Evolutionary conservation across 2,113 vertebrate genomes (phyloP).

Genomic region (Carollia perspicillata): DNA sequence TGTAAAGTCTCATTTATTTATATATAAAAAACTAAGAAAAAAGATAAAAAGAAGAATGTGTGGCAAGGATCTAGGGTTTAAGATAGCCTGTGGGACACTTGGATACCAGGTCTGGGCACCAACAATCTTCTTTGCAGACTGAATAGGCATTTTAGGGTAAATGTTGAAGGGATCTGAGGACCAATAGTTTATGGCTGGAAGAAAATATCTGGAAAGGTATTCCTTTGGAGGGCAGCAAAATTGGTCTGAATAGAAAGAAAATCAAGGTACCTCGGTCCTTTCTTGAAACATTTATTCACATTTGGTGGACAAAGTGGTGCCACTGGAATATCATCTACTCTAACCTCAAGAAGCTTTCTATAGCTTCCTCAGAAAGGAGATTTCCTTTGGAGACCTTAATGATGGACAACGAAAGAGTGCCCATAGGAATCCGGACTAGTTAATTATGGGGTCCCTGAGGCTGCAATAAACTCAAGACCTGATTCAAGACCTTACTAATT

Average conservation of each 20-base stretch:
- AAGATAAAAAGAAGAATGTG: neutral
- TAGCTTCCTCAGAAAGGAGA: neutral
- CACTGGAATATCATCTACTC: neutral
- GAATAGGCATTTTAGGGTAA: neutral
- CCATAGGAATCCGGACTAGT: neutral
- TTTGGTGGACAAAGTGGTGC: neutral
- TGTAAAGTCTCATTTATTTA: neutral
- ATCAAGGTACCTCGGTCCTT: neutral
- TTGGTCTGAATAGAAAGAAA: neutral
- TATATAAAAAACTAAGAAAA: neutral
- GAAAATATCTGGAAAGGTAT: neutral
- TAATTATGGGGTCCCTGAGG: neutral
- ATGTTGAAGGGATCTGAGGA: neutral
- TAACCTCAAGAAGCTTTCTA: neutral
- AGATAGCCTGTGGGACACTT: neutral
- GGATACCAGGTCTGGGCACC: neutral
- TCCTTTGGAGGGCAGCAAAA: neutral
- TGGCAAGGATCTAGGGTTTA: neutral
- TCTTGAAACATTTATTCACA: neutral
- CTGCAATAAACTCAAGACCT: neutral
- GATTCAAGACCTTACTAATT: neutral
- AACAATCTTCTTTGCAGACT: neutral
- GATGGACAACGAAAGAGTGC: neutral
- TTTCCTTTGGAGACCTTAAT: neutral
- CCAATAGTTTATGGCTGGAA: neutral